phyloP scores from a whole-genome alignment of 2,797 vertebrate species.

The Mus minutoides region DNA sequence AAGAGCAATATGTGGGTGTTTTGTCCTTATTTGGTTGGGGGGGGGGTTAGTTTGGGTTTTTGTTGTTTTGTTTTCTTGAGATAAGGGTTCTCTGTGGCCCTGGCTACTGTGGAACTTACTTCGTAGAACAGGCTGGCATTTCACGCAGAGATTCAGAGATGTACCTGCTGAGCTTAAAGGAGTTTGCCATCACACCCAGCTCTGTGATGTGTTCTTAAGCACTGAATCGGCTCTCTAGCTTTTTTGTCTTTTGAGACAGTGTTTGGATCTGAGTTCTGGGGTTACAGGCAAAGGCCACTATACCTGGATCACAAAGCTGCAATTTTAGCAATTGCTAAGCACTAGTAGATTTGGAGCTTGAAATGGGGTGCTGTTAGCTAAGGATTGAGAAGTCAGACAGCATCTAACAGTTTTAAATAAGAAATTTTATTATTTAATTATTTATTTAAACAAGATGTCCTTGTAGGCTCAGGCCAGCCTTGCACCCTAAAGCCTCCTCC shows the following conservation, averaged over 20 bases:
- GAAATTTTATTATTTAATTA: not conserved
- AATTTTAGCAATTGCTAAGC: not conserved
- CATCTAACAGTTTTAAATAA: not conserved
- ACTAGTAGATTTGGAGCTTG: not conserved
- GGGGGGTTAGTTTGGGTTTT: not conserved
- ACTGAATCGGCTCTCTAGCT: not conserved
- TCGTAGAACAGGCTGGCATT: not conserved
- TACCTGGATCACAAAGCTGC: not conserved
- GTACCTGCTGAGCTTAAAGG: not conserved
- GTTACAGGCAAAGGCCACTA: not conserved
- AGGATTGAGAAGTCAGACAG: not conserved
- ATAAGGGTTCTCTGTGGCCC: not conserved
- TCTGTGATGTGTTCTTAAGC: not conserved
- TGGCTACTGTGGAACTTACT: not conserved
- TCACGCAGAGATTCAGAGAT: not conserved
- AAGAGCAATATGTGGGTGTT: not conserved
- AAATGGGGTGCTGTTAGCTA: not conserved
- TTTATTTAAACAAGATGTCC: not conserved
- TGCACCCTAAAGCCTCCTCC: not conserved
- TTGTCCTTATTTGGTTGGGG: not conserved
- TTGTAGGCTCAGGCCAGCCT: not conserved
- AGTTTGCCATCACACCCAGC: no score
- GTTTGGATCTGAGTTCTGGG: not conserved
- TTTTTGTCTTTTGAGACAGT: not conserved
- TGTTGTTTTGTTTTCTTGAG: not conserved